phyloP scores from a whole-genome alignment of 1,140 invertebrate species.

The Eupristina koningsbergeri region DNA sequence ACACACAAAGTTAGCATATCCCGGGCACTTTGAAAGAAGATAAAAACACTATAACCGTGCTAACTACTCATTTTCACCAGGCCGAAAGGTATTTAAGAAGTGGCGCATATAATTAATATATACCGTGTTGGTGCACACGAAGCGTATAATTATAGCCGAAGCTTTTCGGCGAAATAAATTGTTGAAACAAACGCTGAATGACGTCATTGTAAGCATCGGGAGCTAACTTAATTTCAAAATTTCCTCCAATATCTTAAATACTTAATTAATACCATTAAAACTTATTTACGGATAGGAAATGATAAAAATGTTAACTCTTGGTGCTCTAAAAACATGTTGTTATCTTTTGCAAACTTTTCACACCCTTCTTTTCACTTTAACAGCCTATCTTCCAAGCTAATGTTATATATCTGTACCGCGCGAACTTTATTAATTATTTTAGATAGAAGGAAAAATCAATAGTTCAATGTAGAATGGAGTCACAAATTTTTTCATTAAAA shows the following conservation, averaged over 20 bases:
- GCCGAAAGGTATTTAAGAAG: conserved; percentile 41
- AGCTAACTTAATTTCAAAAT: not conserved
- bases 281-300: conserved; percentile 41
- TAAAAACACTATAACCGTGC: conserved; percentile 1
- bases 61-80: conserved; percentile 35
- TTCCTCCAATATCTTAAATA: conserved; percentile 7
- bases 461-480: not conserved
- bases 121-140: not conserved
- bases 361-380: no score
- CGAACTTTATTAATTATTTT: conserved; percentile 46
- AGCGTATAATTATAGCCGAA: not conserved
- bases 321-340: conserved; percentile 34
- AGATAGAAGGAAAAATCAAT: not conserved
- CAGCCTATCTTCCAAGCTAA: not conserved
- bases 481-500: not conserved
- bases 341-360: conserved; percentile 34
- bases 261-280: conserved; percentile 44
- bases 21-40: not conserved
- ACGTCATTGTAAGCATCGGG: not conserved
- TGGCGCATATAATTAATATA: conserved; percentile 48
- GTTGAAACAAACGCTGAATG: conserved; percentile 5
- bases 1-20: not conserved
- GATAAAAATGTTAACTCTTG: conserved; percentile 38
- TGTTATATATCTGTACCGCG: not conserved
- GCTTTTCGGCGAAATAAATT: conserved; percentile 22